Percentiles rank a stretch among this genome's conserved stretches.
Conservation (phyloP, 2,113 vertebrate genomes). For the Cebidichthys violaceus region DNA sequence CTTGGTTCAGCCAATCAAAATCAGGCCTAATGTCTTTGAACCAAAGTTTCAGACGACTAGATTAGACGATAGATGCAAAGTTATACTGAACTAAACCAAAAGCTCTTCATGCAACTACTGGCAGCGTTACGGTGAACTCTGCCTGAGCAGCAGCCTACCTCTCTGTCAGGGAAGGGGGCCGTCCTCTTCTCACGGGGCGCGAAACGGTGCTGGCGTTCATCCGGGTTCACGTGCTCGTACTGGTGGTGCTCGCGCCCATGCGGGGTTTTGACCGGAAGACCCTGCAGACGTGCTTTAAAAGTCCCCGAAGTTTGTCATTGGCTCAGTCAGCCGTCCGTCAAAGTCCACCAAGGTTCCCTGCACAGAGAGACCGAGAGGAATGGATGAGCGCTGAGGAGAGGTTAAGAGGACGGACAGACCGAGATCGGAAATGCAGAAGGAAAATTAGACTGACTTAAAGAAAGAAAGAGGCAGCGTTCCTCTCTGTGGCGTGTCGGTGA, state of each 20-base stretch:
- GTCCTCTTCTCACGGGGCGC: conserved; percentile 44
- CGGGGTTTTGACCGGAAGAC: neutral
- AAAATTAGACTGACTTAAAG: neutral
- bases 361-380: conserved; percentile 5
- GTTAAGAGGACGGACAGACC: neutral
- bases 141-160: conserved; percentile 34
- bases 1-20: neutral
- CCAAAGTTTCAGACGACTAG: neutral
- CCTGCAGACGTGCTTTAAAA: neutral
- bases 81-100: neutral
- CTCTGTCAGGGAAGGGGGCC: conserved; percentile 14
- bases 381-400: neutral
- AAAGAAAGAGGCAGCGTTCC: neutral
- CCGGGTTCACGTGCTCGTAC: conserved; percentile 26
- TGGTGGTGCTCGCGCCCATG: neutral
- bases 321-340: conserved; percentile 28
- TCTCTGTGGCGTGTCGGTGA: neutral
- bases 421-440: neutral
- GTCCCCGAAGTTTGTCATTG: conserved; percentile 27
- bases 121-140: neutral
- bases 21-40: neutral
- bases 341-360: conserved; percentile 43
- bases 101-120: neutral
- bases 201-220: conserved; percentile 28
- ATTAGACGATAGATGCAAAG: neutral